Base-by-base conservation (phyloP, 2,797 vertebrate species). In the Furcifer pardalis region DNA sequence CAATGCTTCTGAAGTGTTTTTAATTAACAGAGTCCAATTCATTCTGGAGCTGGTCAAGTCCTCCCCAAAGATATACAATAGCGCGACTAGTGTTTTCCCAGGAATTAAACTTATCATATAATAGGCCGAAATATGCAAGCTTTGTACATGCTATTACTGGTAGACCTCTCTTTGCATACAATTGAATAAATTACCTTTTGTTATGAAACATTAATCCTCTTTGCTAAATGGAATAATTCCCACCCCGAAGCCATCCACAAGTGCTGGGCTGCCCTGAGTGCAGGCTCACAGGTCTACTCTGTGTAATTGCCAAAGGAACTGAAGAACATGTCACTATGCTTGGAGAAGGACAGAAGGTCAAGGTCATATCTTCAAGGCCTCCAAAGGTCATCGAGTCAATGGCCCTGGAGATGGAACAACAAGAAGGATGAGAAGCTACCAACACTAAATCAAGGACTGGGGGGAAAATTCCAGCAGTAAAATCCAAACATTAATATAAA, bases 151-250 rank as follows among this genome's bases (percentile, higher is more conserved):
- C 59, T 12, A 23, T 88, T 93, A 91, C 91, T 0, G 52, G 84
- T 56, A 86, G 66, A 87, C 91, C 93, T 91, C 92, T 90, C 92
- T 95, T 95, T 95, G 94, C 95, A 95, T 95, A 94, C 92, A 94
- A 94, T 89, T 91, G 95, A 95, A 95, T 95, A 94, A 94, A 96
- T 97, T 96, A 95, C 88, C 95, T 95, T 94, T 94, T 96, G 94
- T 95, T 96, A 91, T 87, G 93, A 95, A 95, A 95, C 93, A 94
- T 93, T 95, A 96, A 96, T 96, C 95, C 93, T 95, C 95, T 95
- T 94, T 91, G 92, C 92, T 94, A 94, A 96, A 91, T 89, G 85
- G 86, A 91, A 72, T 95, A 94, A 96, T 94, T 95, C 93, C 94
- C 91, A 90, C 91, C 94, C 94, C 30, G 10, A 88, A 91, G 87